Evolutionary conservation across 2,888 invertebrate species (phyloP).

Genomic region (Sinotaia quadrata): DNA sequence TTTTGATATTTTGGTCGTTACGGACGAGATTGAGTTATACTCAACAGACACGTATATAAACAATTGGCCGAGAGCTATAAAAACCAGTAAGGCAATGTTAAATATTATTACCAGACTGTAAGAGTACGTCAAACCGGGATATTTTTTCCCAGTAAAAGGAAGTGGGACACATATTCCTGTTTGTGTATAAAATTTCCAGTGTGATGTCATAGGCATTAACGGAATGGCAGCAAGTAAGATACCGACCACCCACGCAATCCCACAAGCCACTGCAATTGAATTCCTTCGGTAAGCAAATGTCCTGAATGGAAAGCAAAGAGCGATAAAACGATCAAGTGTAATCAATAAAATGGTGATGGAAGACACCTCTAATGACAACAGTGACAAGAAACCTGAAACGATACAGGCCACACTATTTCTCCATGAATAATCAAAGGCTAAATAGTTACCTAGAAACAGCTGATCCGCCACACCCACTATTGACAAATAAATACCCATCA

Average conservation of each 20-base stretch:
- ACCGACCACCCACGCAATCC: conserved; percentile 57
- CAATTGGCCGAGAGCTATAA: conserved; percentile 62
- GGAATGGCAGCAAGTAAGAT: conserved; percentile 59
- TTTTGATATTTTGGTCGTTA: neutral
- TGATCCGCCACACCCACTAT: conserved; percentile 46
- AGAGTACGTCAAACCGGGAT: conserved; percentile 68
- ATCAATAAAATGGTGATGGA: conserved; percentile 77
- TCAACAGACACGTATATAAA: conserved; percentile 61
- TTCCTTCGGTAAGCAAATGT: neutral
- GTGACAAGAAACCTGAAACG: conserved; percentile 46
- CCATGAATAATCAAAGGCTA: conserved; percentile 47
- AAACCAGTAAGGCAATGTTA: conserved; percentile 61
- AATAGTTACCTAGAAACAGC: conserved; percentile 44
- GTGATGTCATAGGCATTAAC: conserved; percentile 44
- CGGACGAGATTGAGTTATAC: neutral
- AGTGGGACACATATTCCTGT: conserved; percentile 67
- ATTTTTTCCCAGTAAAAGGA: conserved; percentile 63
- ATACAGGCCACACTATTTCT: conserved; percentile 41
- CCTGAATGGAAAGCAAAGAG: conserved; percentile 76
- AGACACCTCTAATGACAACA: conserved; percentile 77
- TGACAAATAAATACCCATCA: conserved; percentile 48
- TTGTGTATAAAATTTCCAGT: conserved; percentile 57
- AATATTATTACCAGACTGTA: conserved; percentile 64
- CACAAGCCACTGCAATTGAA: conserved; percentile 29
- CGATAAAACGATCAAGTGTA: conserved; percentile 78